phyloP scores from a whole-genome alignment of 2,888 invertebrate species.

The Ferdinandea cuprea region DNA sequence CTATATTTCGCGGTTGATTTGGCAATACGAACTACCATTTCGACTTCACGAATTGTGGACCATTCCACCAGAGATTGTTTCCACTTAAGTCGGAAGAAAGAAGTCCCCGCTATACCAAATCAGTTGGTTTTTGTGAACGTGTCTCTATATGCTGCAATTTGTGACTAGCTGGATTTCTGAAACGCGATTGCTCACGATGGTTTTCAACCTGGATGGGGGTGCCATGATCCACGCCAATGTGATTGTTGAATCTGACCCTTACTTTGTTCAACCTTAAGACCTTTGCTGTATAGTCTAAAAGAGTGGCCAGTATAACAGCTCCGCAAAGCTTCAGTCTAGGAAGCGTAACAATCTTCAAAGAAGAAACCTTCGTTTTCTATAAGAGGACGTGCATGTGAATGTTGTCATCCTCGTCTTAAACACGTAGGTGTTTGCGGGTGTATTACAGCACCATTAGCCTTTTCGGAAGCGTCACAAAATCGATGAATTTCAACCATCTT shows the following conservation, averaged over 20 bases:
- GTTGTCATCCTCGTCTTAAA: neutral
- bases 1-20: no score
- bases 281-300: slow-evolving; percentile 24
- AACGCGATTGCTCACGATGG: slow-evolving; percentile 66
- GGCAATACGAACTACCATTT: neutral
- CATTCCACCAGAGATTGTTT: neutral
- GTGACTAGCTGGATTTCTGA: slow-evolving; percentile 46
- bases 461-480: no score
- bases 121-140: no score
- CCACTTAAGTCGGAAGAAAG: neutral
- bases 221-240: no score
- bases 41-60: neutral
- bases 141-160: neutral
- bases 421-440: neutral
- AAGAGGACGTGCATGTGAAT: slow-evolving; percentile 15
- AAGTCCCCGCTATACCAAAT: slow-evolving; percentile 53
- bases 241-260: slow-evolving; percentile 64
- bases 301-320: slow-evolving; percentile 43
- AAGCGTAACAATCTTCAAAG: slow-evolving; percentile 51
- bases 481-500: no score
- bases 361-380: slow-evolving; percentile 60
- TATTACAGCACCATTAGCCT: neutral
- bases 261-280: neutral
- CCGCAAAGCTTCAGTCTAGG: no score
- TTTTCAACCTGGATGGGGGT: slow-evolving; percentile 40